Base-by-base conservation (phyloP, 2,797 vertebrate genomes). In the Brachyrhaphis roseni region DNA sequence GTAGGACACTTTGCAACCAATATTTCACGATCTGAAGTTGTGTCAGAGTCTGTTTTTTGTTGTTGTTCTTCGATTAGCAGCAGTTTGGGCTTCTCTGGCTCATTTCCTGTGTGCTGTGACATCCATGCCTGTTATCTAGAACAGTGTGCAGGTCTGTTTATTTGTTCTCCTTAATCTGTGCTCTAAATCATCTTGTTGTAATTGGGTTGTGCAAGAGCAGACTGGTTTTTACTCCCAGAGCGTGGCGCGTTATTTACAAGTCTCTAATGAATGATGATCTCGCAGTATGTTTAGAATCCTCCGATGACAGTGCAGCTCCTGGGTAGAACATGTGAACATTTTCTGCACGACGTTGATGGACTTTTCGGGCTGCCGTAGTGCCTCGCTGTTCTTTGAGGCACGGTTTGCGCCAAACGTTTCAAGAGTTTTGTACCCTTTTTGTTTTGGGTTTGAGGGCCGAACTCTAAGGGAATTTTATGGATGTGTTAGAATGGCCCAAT, bases 241-340 rank as follows among this genome's bases (percentile, higher is more conserved):
- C 83, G 64, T 36, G 74, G 13, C 2, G 4, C 53, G 74, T 81
- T 74, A 78, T 80, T 78, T 53, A 31, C 62, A 68, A 82, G 86
- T 75, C 18, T 78, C 76, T 89, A 89, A 92, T 90, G 80, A 90
- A 82, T 57, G 70, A 77, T 82, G 64, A 86, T 86, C 78, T 81
- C 74, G 79, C 71, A 66, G 57, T 80, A 11, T 74, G 26, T 51
- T 81, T 76, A 71, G 36, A 7, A 41, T 51, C 80, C 49, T 78
- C n/a, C 47, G 68, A 75, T 55, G 81, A 73, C 18, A 43, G 20
- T 43, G 31, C 64, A 79, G 79, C 83, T 79, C 72, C 41, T 71
- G 46, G 41, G 55, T 41, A 39, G 64, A 79, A 79, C 72, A 34
- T 74, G 39, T 72, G 64, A 75, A 79, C 74, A 51, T 47, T 57